A percentile compares a stretch with the other conserved stretches of the same genome.
Evolutionary conservation across 2,888 invertebrate genomes (phyloP).

Genomic region (Petrolisthes manimaculis): DNA sequence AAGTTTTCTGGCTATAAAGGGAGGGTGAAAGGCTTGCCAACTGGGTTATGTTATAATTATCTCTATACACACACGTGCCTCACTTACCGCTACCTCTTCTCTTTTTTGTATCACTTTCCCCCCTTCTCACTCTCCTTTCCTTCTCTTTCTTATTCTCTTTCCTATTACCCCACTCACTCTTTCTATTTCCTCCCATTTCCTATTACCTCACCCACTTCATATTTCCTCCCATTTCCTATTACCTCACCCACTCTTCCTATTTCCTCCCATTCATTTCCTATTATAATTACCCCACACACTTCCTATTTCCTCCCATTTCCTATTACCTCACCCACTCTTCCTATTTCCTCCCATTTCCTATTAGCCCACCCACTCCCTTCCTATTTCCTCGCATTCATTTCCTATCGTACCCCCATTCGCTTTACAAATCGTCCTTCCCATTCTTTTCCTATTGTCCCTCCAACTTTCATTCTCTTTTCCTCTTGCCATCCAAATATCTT

Average conservation of each 20-base stretch:
- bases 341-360: neutral
- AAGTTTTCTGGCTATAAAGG: no score
- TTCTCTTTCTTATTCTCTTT: neutral
- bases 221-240: neutral
- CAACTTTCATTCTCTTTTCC: neutral
- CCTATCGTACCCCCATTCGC: neutral
- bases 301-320: neutral
- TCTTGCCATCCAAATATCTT: neutral
- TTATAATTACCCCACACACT: neutral
- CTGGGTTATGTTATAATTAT: neutral
- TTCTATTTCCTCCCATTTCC: neutral
- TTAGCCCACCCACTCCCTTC: neutral
- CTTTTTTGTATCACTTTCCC: neutral
- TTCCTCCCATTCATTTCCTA: neutral
- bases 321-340: neutral
- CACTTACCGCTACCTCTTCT: neutral
- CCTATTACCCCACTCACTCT: neutral
- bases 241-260: neutral
- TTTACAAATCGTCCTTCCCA: neutral
- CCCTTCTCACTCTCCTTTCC: neutral
- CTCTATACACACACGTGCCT: neutral
- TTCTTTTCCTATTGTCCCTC: conserved; percentile 2
- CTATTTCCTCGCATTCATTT: neutral
- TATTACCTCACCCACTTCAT: neutral
- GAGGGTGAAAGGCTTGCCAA: no score